Percentiles rank a stretch among this genome's conserved stretches.
phyloP scores from a whole-genome alignment of 2,113 vertebrate genomes.

The Hemiscyllium ocellatum region DNA sequence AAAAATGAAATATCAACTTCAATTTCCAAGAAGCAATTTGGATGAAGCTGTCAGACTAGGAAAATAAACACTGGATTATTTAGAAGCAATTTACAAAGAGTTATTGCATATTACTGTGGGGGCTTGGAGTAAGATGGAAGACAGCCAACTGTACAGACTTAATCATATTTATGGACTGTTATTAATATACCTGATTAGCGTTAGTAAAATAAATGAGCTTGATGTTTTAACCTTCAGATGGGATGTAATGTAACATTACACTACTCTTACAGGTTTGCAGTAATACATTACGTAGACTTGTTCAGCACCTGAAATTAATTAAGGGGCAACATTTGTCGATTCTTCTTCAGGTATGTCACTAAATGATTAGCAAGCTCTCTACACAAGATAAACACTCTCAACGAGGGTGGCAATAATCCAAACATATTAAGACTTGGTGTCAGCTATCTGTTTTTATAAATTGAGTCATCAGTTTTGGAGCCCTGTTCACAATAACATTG shows the following conservation, averaged over 20 bases:
- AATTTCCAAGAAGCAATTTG: constrained; percentile 7
- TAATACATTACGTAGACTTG: not conserved
- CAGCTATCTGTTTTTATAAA: not conserved
- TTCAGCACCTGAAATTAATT: not conserved
- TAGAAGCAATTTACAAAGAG: not conserved
- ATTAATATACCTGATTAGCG: not conserved
- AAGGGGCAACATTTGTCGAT: not conserved
- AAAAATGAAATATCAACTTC: not conserved
- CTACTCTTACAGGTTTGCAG: not conserved
- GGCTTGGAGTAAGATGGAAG: not conserved
- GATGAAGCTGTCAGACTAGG: not conserved
- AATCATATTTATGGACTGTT: not conserved
- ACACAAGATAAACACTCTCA: not conserved
- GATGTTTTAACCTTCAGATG: not conserved
- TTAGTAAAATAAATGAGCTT: not conserved
- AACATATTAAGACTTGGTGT: not conserved
- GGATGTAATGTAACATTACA: not conserved
- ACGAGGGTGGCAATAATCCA: not conserved
- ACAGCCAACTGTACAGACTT: not conserved
- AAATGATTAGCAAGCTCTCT: not conserved
- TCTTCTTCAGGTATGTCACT: not conserved
- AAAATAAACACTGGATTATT: not conserved
- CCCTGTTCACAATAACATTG: not conserved
- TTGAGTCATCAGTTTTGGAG: not conserved
- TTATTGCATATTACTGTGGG: not conserved